Base-by-base conservation (phyloP, 2,113 vertebrate genomes). In the Myanophis thanlyinensis region DNA sequence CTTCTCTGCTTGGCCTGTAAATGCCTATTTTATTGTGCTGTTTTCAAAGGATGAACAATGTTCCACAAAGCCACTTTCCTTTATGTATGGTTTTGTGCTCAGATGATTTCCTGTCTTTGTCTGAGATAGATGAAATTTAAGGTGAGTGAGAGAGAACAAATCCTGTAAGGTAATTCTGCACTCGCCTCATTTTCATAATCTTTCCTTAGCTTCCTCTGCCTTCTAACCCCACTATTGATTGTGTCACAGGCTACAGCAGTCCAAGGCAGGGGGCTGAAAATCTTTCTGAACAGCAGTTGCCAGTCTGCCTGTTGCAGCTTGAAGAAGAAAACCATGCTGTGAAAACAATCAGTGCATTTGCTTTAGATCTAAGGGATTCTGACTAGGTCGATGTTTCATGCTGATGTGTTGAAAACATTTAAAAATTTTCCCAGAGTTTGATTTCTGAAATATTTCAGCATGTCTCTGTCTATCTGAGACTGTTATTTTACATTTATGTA, bases 331-430 rank as follows among this genome's bases (percentile, higher is more conserved):
- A 95, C 91, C 98, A 97, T 97, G 98, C 98, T 98, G 98, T 98
- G 98, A 98, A 98, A 98, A 98, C 98, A 98, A 99, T 98, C 98
- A 98, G 97, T 97, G 97, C 98, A 98, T 98, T 98, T 98, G 97
- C 97, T 98, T 98, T 97, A 98, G 98, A 98, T 98, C 98, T 98
- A 97, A 98, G 98, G 98, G 98, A 98, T 98, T 98, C 97, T 97
- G 97, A 96, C 97, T 97, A 98, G 98, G 97, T 98, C 96, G 96
- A 98, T 98, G 98, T 95, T 97, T 98, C 98, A 98, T 97, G 97
- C 98, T 98, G 98, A 98, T 98, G 96, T 98, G 97, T 97, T 98
- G 97, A 98, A 98, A 98, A 98, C 98, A 98, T 98, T 98, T 97
- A 96, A 98, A 97, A 98, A 97, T 95, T 97, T 98, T 98, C 97